Base-by-base conservation (phyloP, 1,140 invertebrate species). In the Hesperophylax magnus region DNA sequence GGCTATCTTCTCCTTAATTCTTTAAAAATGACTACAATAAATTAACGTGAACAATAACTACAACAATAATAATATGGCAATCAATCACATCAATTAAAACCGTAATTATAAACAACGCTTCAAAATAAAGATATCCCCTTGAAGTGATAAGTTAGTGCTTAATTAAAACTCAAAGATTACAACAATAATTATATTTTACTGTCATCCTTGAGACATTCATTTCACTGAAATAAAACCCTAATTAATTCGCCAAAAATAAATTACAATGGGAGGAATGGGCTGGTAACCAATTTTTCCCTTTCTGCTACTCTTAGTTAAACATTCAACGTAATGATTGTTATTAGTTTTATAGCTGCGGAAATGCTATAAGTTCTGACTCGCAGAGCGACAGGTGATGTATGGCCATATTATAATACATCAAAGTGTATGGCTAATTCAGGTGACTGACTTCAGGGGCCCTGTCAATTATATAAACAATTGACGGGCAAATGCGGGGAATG, bases 101-200 rank as follows among this genome's bases (percentile, higher is more conserved):
- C 8, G 9, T 47, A 47, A 47, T 47, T 47, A 47, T 47, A 14
- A 47, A 47, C 39, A 47, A 47, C 39, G 39, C 39, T 47, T 39
- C 39, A 47, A 47, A 47, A 61, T 61, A 61, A 61, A 61, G 24
- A 22, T 61, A 61, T 61, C 58, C 14, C 58, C 58, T 61, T 61
- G 58, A 24, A 61, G 17, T 61, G 18, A 24, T 61, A 61, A 61
- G 24, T 61, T 61, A 61, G 58, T 61, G n/a, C 20, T 61, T 24
- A 61, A 61, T 61, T 61, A 61, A 24, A 61, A 61, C 18, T 20
- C 18, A 14, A 24, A 61, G 58, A 47, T 47, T 61, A 11, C 8
- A 24, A 61, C 24, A 61, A 22, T 24, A 20, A 20, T 3, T 9
- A 22, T 24, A 24, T 61, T 61, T 18, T 20, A 61, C 18, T 61